Conservation (phyloP, 2,888 invertebrate species). For the Troides aeacus region DNA sequence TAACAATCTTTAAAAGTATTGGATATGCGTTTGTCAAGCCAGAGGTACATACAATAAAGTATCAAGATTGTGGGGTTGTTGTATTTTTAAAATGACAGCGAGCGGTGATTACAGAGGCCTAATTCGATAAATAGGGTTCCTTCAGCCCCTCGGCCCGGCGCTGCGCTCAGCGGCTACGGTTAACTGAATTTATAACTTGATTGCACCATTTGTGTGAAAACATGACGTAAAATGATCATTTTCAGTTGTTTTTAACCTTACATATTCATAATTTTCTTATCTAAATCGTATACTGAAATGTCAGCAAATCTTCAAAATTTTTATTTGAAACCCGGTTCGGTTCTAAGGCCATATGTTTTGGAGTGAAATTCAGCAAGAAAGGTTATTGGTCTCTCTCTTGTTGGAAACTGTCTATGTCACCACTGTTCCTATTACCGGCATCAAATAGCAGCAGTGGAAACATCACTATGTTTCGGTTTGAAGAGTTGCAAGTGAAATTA, state of each 20-base stretch:
- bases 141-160: slow-evolving; percentile 34
- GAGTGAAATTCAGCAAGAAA: too few species aligned
- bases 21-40: too few species aligned
- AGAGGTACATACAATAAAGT: slow-evolving; percentile 30
- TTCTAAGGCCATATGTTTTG: neutral
- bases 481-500: too few species aligned
- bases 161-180: slow-evolving; percentile 38
- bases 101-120: slow-evolving; percentile 69
- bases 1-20: too few species aligned
- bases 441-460: too few species aligned
- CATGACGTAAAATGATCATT: slow-evolving; percentile 25
- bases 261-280: neutral
- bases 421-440: too few species aligned
- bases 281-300: neutral
- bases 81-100: slow-evolving; percentile 48
- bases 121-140: slow-evolving; percentile 69
- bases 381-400: too few species aligned
- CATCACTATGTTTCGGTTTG: too few species aligned
- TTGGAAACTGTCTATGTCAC: too few species aligned
- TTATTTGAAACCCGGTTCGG: neutral
- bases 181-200: slow-evolving; percentile 67
- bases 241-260: neutral
- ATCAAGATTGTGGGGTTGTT: slow-evolving; percentile 38
- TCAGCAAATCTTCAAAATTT: neutral
- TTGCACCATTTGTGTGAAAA: slow-evolving; percentile 61